Base-by-base conservation (phyloP, 2,113 vertebrate genomes). In the Quiscalus mexicanus region DNA sequence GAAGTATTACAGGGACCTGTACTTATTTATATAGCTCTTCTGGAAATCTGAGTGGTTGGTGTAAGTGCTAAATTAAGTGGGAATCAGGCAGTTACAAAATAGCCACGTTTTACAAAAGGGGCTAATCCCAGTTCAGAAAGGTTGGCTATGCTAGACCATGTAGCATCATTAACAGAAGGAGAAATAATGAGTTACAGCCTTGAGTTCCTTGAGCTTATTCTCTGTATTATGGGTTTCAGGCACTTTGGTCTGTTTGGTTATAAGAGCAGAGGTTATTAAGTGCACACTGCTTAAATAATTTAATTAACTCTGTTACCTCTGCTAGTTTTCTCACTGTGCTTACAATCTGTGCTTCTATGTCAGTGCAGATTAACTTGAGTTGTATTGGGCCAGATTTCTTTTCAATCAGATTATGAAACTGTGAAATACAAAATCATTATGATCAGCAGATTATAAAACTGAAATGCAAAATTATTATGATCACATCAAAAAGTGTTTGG, bases 131-230 rank as follows among this genome's bases (percentile, higher is more conserved):
- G 27, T 58, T 89, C 31, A 47, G 50, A 59, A 62, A 47, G 79
- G 55, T 30, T 73, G 28, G 37, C 47, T 86, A 35, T 13, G 13
- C 3, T 3, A 67, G 75, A 94, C 84, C 58, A 47, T 1, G 0
- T n/a, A 73, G 49, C 52, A 65, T 79, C 74, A 27, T 76, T 91
- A 85, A 60, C 45, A 91, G 39, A 53, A 85, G 84, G 12, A 85
- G 67, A 80, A 95, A 65, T 89, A 65, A 68, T 91, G 63, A 93
- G 42, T 93, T 84, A 70, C 17, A 82, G 82, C 39, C 33, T 19
- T 15, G 37, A 80, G 59, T 89, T 96, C 55, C 56, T 42, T 92
- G 88, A 2, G 21, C 11, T 93, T 93, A 49, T 82, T 85, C 85
- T 78, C 41, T 58, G 12, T 67, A 6, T 73, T 65, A 65, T 1